Evolutionary conservation across 2,888 invertebrate species (phyloP).

Genomic region (Branchellion lobata): DNA sequence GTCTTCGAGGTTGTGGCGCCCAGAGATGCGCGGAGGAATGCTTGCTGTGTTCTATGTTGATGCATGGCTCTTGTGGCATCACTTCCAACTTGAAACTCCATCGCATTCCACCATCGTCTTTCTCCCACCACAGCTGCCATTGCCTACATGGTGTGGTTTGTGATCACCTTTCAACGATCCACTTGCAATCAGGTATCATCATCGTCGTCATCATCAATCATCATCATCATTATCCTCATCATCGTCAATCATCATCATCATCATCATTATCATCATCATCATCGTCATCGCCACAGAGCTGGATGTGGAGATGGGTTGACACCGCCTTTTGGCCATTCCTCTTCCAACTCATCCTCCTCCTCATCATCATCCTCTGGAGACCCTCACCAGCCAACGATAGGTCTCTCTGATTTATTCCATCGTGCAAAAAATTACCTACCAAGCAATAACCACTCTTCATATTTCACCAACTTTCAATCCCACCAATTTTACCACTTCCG

Average conservation of each 20-base stretch:
- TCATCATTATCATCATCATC: neutral
- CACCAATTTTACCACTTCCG: no score
- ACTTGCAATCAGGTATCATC: conserved; percentile 67
- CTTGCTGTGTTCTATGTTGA: neutral
- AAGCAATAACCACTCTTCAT: neutral
- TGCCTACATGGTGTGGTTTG: conserved; percentile 88
- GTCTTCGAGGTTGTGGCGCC: no score
- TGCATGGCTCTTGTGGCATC: neutral
- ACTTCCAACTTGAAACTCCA: neutral
- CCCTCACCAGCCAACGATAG: conserved; percentile 93
- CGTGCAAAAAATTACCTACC: neutral
- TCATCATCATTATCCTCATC: neutral
- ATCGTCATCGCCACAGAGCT: conserved; percentile 60
- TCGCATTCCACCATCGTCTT: neutral
- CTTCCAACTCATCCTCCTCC: conserved; percentile 81
- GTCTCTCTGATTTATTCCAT: conserved; percentile 62
- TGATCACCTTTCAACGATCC: conserved; percentile 75
- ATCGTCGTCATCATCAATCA: no score
- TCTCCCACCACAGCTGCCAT: conserved; percentile 73
- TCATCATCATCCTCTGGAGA: conserved; percentile 92
- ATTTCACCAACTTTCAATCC: neutral
- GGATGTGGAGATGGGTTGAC: conserved; percentile 81
- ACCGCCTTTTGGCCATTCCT: conserved; percentile 93
- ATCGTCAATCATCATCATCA: no score
- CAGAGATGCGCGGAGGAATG: no score